Conservation (phyloP, 2,888 invertebrate genomes). For the Erannis defoliaria region DNA sequence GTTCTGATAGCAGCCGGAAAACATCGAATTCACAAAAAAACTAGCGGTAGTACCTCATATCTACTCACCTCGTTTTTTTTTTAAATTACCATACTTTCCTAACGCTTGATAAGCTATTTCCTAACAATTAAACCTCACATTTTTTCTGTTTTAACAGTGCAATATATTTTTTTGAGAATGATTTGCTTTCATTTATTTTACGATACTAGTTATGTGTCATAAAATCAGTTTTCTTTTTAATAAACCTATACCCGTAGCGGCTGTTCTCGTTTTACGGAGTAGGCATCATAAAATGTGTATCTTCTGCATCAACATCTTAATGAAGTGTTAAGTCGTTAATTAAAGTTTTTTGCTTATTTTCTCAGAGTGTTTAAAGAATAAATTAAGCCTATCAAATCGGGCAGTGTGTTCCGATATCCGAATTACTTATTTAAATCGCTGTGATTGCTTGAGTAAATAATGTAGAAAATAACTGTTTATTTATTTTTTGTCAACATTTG, state of each 20-base stretch:
- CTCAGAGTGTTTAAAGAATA: slow-evolving; percentile 39
- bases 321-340: slow-evolving; percentile 49
- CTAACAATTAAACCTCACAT: not conserved
- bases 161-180: slow-evolving; percentile 28
- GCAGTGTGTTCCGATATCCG: slow-evolving; percentile 34
- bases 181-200: slow-evolving; percentile 44
- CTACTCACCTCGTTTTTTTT: no score
- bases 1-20: no score
- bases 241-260: slow-evolving; percentile 46
- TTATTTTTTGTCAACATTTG: not conserved
- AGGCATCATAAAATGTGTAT: slow-evolving; percentile 45
- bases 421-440: slow-evolving; percentile 26
- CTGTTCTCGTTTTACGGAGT: slow-evolving; percentile 40
- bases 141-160: slow-evolving; percentile 22
- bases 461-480: not conserved
- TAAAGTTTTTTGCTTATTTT: slow-evolving; percentile 45
- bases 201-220: slow-evolving; percentile 44
- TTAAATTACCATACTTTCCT: no score
- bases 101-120: not conserved
- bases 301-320: slow-evolving; percentile 45
- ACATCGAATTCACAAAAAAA: no score
- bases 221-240: slow-evolving; percentile 47
- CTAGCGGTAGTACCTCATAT: no score
- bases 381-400: slow-evolving; percentile 41
- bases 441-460: not conserved